phyloP scores from a whole-genome alignment of 2,113 vertebrate genomes.

The Sigmodon hispidus region DNA sequence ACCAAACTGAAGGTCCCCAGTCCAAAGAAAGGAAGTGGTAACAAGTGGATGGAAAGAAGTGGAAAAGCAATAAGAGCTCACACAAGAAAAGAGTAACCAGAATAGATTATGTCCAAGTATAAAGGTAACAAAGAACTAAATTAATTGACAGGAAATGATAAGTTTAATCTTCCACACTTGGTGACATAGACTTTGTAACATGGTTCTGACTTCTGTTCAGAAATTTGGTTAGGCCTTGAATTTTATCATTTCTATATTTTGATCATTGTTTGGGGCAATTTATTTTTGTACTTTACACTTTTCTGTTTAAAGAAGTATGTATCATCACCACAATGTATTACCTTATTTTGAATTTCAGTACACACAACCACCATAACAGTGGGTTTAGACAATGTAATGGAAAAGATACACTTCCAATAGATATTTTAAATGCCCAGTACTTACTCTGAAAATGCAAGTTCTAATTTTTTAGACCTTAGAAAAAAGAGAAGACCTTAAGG shows the following conservation, averaged over 20 bases:
- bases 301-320: background rate
- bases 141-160: background rate
- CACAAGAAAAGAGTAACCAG: background rate
- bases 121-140: background rate
- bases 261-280: background rate
- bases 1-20: too few species aligned
- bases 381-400: background rate
- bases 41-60: background rate
- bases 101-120: background rate
- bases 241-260: background rate
- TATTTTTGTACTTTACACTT: slow-evolving; percentile 15
- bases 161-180: background rate
- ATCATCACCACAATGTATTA: background rate
- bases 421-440: background rate
- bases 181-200: background rate
- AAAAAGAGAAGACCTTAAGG: too few species aligned
- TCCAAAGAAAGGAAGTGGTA: background rate
- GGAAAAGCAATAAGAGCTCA: background rate
- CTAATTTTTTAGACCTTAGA: background rate
- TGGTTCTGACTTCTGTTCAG: background rate
- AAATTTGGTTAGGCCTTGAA: background rate
- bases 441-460: background rate
- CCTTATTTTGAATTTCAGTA: background rate
- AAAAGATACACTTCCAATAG: background rate
- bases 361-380: background rate